Conservation (phyloP, 2,113 vertebrate species). For the Brachyhypopomus gauderio region DNA sequence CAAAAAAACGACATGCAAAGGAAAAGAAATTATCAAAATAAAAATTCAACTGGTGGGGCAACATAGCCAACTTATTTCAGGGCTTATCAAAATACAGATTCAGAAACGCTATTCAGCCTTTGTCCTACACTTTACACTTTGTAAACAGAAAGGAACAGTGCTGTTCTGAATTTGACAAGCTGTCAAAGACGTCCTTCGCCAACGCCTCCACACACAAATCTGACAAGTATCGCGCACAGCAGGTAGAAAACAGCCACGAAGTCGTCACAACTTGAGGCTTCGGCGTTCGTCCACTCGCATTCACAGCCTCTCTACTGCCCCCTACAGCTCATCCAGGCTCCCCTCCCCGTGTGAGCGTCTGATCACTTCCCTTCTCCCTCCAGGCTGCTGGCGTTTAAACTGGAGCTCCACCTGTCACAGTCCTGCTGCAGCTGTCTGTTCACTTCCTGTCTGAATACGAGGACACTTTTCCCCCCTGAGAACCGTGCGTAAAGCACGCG, state of each 20-base stretch:
- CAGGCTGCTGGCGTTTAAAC: conserved; percentile 32
- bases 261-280: conserved; percentile 19
- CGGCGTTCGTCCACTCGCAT: conserved; percentile 35
- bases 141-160: background rate
- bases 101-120: conserved; percentile 3
- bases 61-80: conserved; percentile 14
- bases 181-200: conserved; percentile 25
- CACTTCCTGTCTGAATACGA: conserved; percentile 7
- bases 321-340: conserved; percentile 32
- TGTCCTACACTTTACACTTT: conserved; percentile 18
- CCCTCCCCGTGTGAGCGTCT: background rate
- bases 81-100: background rate
- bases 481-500: conserved; percentile 8
- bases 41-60: conserved; percentile 3
- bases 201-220: conserved; percentile 33
- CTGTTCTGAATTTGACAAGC: conserved; percentile 10
- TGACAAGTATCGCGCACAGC: conserved; percentile 20
- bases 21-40: background rate
- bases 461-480: conserved; percentile 30
- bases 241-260: conserved; percentile 27
- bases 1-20: background rate
- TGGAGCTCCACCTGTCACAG: conserved; percentile 43
- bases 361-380: conserved; percentile 6
- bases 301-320: conserved; percentile 54
- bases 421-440: conserved; percentile 50